These are phyloP conservation scores for Sitobion miscanthi DNA, from an alignment of 1,140 invertebrate species.

Conservation along the genomic window DNA sequence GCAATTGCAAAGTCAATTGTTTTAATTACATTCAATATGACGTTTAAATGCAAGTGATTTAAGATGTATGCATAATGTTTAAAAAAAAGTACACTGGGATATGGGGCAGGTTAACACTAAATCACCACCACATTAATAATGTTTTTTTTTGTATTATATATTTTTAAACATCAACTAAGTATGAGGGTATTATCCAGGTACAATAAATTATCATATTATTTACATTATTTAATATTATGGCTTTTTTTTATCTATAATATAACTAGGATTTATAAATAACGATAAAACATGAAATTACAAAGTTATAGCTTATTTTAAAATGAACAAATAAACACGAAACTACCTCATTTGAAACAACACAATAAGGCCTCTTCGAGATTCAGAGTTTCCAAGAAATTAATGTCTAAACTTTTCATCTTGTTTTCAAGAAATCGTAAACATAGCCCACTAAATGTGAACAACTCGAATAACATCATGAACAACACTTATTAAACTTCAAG, in stretches of 20 bases:
- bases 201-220: no score
- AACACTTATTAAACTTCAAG: slow-evolving; percentile 38
- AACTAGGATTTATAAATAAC: slow-evolving; percentile 11
- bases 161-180: neutral
- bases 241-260: neutral
- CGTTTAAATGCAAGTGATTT: no score
- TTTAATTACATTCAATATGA: neutral
- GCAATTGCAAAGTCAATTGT: neutral
- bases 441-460: neutral
- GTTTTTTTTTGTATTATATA: no score
- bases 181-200: neutral
- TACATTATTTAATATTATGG: neutral
- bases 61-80: neutral
- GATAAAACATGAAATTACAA: neutral
- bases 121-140: neutral
- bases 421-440: slow-evolving; percentile 37
- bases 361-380: neutral
- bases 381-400: neutral
- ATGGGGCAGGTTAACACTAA: neutral
- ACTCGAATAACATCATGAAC: slow-evolving; percentile 30
- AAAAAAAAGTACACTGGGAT: neutral
- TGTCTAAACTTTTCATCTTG: neutral
- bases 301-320: slow-evolving; percentile 14
- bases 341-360: slow-evolving; percentile 16
- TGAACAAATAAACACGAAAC: neutral